Conservation (phyloP, 2,888 invertebrate genomes). For the Cerceris ruficornis region DNA sequence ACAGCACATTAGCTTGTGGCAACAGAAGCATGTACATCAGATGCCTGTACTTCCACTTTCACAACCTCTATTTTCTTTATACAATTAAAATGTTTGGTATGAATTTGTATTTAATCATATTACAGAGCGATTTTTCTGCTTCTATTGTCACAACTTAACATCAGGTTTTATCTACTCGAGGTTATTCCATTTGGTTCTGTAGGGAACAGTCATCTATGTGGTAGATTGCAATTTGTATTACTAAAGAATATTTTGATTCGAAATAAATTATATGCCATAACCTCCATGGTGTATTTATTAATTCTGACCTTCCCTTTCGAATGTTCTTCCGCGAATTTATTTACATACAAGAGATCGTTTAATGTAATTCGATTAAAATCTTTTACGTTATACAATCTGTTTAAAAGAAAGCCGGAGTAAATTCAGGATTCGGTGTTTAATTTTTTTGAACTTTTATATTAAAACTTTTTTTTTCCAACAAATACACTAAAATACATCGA, state of each 20-base stretch:
- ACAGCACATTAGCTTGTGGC: constrained; percentile 9
- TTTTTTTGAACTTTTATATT: constrained; percentile 49
- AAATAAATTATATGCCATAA: constrained; percentile 38
- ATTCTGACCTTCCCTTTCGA: not conserved
- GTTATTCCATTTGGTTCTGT: constrained; percentile 10
- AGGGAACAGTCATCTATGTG: constrained; percentile 14
- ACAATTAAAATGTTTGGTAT: not conserved
- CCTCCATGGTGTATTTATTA: constrained; percentile 3
- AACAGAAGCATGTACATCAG: constrained; percentile 4
- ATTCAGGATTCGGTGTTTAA: not conserved
- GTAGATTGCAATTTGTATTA: constrained; percentile 29
- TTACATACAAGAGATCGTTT: not conserved
- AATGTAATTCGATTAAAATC: not conserved
- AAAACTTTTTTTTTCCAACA: constrained; percentile 58
- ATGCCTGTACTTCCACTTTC: not conserved
- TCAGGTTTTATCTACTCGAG: constrained; percentile 7
- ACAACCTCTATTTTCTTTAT: not conserved
- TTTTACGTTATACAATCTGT: not conserved
- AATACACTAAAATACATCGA: constrained; percentile 50
- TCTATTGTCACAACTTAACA: constrained; percentile 22
- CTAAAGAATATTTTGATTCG: constrained; percentile 22
- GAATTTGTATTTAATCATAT: not conserved
- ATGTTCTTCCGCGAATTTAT: no score
- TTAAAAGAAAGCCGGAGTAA: not conserved
- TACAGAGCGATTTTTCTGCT: not conserved